Base-by-base conservation (phyloP, 2,888 invertebrate species). In the Mantis religiosa region DNA sequence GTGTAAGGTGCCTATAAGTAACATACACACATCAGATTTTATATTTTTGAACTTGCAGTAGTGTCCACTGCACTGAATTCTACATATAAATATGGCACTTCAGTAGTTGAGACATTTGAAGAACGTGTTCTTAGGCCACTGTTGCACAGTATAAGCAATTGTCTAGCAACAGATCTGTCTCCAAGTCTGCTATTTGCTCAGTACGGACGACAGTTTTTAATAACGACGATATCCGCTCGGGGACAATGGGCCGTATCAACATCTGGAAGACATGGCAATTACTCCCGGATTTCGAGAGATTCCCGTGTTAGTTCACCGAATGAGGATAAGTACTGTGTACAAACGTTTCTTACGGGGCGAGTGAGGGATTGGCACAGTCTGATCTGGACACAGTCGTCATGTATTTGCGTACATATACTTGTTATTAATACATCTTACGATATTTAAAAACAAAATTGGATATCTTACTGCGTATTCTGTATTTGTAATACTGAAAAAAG, bases 161-260 rank as follows among this genome's bases (percentile, higher is more conserved):
- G 54, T 71, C 54, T 71, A 20, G 54, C 54, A 71, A 71, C 8
- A 71, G 20, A 20, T 71, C 25, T 71, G 54, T 71, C 54, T 71
- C 54, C 54, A 71, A 71, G 4, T 15, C 54, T 71, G 30, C 20
- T 84, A 84, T 84, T 84, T 28, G 34, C 84, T 30, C 28, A 30
- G 30, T 30, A n/a, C 84, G 30, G 84, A 84, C 84, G 84, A 84
- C 84, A 84, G 84, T 30, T 84, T 84, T 84, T 84, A 84, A 84
- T 84, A 84, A 84, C 54, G 54, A 25, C 20, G 54, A 71, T 71
- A 71, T 71, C 54, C 54, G 54, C 20, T 20, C 20, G 25, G 54
- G 54, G 54, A 71, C 54, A 71, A 71, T 71, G 54, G 54, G 54
- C 54, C 54, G 54, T 71, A 25, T 71, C 54, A 71, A 71, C 54